A percentile compares a stretch with the other conserved stretches of the same genome.
phyloP scores from a whole-genome alignment of 2,797 vertebrate genomes.

The Gadopsis marmoratus region DNA sequence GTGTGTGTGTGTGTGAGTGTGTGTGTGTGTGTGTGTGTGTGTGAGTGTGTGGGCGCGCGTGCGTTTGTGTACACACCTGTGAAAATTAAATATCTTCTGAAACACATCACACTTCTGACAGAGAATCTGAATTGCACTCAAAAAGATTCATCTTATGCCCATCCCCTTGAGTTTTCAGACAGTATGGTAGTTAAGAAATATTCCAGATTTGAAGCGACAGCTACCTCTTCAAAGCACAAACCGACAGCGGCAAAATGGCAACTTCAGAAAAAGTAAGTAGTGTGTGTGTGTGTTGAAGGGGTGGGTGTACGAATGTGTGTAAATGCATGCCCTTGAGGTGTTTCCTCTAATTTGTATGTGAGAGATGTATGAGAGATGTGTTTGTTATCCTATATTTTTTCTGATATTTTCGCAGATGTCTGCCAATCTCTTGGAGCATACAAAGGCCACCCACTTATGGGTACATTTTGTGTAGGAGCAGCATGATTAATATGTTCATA shows the following conservation, averaged over 20 bases:
- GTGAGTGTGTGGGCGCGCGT: background rate
- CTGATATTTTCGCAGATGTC: background rate
- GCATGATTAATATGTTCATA: slow-evolving; percentile 54
- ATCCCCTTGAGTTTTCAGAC: slow-evolving; percentile 30
- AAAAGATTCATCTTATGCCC: slow-evolving; percentile 25
- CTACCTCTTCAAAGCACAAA: slow-evolving; percentile 49
- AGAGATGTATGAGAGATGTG: slow-evolving; percentile 18
- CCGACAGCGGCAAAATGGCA: slow-evolving; percentile 56
- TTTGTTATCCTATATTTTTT: slow-evolving; percentile 23
- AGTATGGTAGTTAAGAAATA: slow-evolving; percentile 32
- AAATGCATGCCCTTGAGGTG: slow-evolving; percentile 38
- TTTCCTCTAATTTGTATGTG: slow-evolving; percentile 48
- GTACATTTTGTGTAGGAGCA: slow-evolving; percentile 41
- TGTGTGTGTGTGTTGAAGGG: background rate
- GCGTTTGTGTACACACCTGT: background rate
- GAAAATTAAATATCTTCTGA: slow-evolving; percentile 49
- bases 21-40: background rate
- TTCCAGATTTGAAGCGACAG: slow-evolving; percentile 44
- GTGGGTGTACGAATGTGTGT: slow-evolving; percentile 1
- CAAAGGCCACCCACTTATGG: slow-evolving; percentile 32
- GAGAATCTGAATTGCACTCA: slow-evolving; percentile 35
- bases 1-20: background rate
- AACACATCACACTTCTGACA: slow-evolving; percentile 40
- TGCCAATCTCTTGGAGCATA: slow-evolving; percentile 26
- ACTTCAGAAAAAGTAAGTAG: slow-evolving; percentile 20